phyloP scores from a whole-genome alignment of 1,140 invertebrate species.

The Druon quercuslanigerum region DNA sequence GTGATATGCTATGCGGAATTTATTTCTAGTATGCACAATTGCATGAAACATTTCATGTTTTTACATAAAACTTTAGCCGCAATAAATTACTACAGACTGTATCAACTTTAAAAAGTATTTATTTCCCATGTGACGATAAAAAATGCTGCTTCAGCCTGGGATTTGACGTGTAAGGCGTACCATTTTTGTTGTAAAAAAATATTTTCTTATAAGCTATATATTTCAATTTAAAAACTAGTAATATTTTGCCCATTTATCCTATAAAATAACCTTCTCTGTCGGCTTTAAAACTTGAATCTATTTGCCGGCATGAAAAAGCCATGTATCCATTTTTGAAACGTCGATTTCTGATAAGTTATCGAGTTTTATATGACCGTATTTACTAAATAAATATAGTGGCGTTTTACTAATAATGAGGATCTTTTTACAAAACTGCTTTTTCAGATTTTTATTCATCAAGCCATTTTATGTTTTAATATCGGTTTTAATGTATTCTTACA shows the following conservation, averaged over 20 bases:
- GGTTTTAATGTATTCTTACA: no score
- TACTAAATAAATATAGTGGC: no score
- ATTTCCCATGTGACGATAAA: background rate
- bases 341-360: no score
- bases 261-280: background rate
- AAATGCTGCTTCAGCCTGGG: background rate
- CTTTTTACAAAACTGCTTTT: no score
- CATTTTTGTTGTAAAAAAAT: background rate
- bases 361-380: no score
- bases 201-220: background rate
- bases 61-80: background rate
- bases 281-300: no score
- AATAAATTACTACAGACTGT: slow-evolving; percentile 7
- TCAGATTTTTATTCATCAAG: no score
- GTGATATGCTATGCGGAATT: background rate
- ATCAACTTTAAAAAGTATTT: slow-evolving; percentile 22
- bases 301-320: no score
- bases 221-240: background rate
- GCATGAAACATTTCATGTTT: slow-evolving; percentile 3
- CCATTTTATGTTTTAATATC: no score
- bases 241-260: background rate
- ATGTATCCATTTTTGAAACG: no score
- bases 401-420: no score
- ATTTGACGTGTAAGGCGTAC: background rate
- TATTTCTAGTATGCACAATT: background rate